phyloP scores from a whole-genome alignment of 1,140 invertebrate genomes.

The Dysdera silvatica region DNA sequence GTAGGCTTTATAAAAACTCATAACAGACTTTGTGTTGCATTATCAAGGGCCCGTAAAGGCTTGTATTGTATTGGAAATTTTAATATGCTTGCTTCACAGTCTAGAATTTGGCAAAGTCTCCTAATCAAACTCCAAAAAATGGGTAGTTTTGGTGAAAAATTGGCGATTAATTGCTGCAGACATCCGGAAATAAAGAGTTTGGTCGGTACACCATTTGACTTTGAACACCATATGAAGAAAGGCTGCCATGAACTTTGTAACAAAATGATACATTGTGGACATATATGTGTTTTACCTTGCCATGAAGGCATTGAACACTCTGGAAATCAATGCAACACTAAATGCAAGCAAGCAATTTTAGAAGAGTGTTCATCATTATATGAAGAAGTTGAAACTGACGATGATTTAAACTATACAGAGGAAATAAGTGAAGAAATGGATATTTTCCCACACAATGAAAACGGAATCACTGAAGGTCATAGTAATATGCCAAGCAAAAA shows the following conservation, averaged over 20 bases:
- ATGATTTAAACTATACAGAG: neutral
- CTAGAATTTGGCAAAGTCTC: neutral
- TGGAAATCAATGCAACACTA: neutral
- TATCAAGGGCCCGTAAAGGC: constrained; percentile 69
- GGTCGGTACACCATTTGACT: neutral
- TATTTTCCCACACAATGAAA: too few species aligned
- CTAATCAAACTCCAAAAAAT: neutral
- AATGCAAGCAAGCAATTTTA: constrained; percentile 2
- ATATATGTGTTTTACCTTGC: neutral
- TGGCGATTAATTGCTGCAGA: neutral
- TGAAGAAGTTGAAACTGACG: neutral
- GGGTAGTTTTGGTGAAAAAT: neutral
- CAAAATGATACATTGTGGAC: neutral
- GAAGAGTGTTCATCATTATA: neutral
- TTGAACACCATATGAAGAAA: neutral
- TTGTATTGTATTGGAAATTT: constrained; percentile 62
- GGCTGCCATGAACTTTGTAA: neutral
- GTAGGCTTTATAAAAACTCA: constrained; percentile 67
- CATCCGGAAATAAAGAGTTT: neutral
- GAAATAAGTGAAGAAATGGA: neutral
- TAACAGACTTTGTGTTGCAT: constrained; percentile 73
- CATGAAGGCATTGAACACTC: neutral
- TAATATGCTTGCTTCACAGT: constrained; percentile 44
- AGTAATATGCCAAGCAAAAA: too few species aligned
- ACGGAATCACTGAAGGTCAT: too few species aligned